Percentiles rank a stretch among this genome's conserved stretches.
phyloP scores from a whole-genome alignment of 2,113 vertebrate genomes.

The Entomyzon cyanotis region DNA sequence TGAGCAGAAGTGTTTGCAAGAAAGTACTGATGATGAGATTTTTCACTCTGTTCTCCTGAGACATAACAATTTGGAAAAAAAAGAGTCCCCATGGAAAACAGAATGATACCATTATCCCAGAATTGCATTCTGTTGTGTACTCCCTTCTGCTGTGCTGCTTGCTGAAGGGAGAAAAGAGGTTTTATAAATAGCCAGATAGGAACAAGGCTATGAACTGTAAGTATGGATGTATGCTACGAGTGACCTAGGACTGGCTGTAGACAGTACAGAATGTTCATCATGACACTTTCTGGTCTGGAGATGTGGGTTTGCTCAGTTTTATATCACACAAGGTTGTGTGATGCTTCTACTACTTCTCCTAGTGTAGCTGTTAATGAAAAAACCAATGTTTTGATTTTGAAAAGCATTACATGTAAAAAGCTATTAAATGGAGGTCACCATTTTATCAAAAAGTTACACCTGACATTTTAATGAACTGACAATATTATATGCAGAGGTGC shows the following conservation, averaged over 20 bases:
- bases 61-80: background rate
- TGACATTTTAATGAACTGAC: background rate
- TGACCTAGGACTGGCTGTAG: background rate
- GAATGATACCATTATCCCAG: background rate
- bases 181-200: background rate
- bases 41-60: background rate
- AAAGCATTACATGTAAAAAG: background rate
- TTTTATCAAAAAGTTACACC: background rate
- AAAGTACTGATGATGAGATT: background rate
- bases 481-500: background rate
- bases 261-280: background rate
- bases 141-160: background rate
- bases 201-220: background rate
- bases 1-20: background rate
- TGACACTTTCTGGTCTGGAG: background rate
- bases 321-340: background rate
- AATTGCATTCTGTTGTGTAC: background rate
- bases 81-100: background rate
- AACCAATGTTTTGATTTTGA: background rate
- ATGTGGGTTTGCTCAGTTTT: background rate
- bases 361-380: background rate
- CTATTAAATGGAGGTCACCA: background rate
- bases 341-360: background rate
- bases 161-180: background rate
- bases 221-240: background rate